Evolutionary conservation across 2,113 vertebrate genomes (phyloP).

Genomic region (Toxotes jaculatrix): DNA sequence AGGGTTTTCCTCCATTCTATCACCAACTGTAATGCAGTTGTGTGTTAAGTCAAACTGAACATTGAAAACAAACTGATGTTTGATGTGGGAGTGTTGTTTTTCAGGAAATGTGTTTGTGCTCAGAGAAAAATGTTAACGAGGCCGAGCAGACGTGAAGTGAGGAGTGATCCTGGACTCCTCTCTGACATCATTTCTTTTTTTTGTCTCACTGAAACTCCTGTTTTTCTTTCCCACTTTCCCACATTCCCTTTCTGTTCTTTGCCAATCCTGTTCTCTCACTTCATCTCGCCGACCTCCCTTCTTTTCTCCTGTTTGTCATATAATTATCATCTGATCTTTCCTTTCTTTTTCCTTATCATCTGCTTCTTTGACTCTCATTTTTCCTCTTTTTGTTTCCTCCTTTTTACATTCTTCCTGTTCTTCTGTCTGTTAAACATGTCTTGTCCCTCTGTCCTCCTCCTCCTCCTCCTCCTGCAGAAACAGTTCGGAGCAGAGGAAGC

Average conservation of each 20-base stretch:
- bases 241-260: background rate
- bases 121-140: background rate
- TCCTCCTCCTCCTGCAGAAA: slow-evolving; percentile 75
- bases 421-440: background rate
- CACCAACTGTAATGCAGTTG: too few relatives aligned
- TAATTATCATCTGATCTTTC: background rate
- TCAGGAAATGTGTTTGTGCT: background rate
- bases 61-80: background rate
- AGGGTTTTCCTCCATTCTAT: too few relatives aligned
- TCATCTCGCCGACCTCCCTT: background rate
- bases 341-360: too few relatives aligned
- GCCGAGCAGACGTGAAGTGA: background rate
- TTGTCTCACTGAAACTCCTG: too few relatives aligned
- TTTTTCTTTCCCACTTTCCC: background rate
- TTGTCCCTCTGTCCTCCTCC: background rate
- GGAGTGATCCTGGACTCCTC: background rate
- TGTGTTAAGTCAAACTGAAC: too few relatives aligned
- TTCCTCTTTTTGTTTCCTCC: background rate
- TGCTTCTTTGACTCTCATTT: too few relatives aligned
- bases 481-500: slow-evolving; percentile 89
- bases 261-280: background rate
- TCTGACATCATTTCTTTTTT: too few relatives aligned
- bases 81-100: background rate
- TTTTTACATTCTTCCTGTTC: background rate
- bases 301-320: background rate